Percentiles rank a stretch among this genome's conserved stretches.
Conservation (phyloP, 1,140 invertebrate genomes). For the Diorhabda carinulata region DNA sequence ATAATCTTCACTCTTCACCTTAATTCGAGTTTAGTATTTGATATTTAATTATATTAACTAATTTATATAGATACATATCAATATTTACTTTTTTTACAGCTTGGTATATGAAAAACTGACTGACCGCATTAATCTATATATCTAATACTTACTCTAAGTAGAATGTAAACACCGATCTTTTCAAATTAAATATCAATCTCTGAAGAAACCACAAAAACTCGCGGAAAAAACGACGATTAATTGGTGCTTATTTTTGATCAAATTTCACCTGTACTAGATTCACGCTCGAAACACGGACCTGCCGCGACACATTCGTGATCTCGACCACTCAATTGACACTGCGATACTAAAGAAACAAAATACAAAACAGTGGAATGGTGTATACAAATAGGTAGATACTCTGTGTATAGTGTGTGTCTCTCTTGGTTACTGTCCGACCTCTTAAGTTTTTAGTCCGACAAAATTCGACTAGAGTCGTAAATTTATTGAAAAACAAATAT, state of each 20-base stretch:
- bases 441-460: background rate
- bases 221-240: background rate
- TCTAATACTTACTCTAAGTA: background rate
- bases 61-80: no score
- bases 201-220: background rate
- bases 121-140: no score
- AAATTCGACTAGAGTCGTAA: background rate
- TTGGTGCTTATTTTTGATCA: background rate
- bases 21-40: no score
- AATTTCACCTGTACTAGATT: background rate
- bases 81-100: no score
- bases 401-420: background rate
- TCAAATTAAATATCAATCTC: background rate
- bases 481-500: no score
- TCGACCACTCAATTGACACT: background rate
- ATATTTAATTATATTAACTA: no score
- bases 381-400: slow-evolving; percentile 1
- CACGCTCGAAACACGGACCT: background rate
- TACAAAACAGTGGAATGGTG: background rate
- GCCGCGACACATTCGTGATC: background rate
- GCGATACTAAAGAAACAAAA: slow-evolving; percentile 2
- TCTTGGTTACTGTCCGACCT: background rate
- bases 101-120: no score
- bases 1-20: no score
- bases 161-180: background rate